Evolutionary conservation across 2,888 invertebrate species (phyloP), one percentile per base, ranked within the genome.

Genomic region (Ormyrus thymus): DNA sequence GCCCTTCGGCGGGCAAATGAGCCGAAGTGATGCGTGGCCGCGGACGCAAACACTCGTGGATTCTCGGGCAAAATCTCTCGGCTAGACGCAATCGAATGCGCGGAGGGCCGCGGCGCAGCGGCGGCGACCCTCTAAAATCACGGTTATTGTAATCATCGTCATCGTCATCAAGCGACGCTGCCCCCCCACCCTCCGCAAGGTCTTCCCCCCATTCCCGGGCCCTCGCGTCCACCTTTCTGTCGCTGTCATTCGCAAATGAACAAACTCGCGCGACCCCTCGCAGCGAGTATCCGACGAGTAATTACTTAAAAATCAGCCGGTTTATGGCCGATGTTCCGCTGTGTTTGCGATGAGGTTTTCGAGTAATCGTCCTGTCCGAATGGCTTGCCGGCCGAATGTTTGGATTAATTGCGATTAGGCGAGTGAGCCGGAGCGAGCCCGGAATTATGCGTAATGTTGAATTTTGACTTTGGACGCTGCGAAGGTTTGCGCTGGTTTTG

Each of bases 131-230:
- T 62, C 59, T 13, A 43, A 84, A 85, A 85, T 84, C 84, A 84
- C 82, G 80, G 85, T 84, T 86, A 84, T 84, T 83, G 86, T 84
- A 84, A 84, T 84, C 83, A 84, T 83, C 83, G 82, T 84, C 81
- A 84, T 83, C 74, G 81, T 83, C 80, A 82, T 82, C 81, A 81
- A 53, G 11, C 43, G 68, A 73, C 71, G 61, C 58, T 48, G 48
- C 53, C 13, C 46, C 15, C 66, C 61, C 72, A 51, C 61, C 50
- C 48, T 10, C 45, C 48, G 50, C 7, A 8, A 46, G 43, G 59
- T 59, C 53, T 43, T 11, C 64, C 68, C 61, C n/a, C 29, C 10
- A 13, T 74, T 51, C 56, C 43, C 65, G 7, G n/a, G n/a, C 58
- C 4, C 29, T 29, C 3, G 15, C 51, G 43, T 7, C 13, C 13